These are phyloP conservation scores for Theodoxus fluviatilis DNA, from an alignment of 2,888 invertebrate species.

Conservation along the genomic window DNA sequence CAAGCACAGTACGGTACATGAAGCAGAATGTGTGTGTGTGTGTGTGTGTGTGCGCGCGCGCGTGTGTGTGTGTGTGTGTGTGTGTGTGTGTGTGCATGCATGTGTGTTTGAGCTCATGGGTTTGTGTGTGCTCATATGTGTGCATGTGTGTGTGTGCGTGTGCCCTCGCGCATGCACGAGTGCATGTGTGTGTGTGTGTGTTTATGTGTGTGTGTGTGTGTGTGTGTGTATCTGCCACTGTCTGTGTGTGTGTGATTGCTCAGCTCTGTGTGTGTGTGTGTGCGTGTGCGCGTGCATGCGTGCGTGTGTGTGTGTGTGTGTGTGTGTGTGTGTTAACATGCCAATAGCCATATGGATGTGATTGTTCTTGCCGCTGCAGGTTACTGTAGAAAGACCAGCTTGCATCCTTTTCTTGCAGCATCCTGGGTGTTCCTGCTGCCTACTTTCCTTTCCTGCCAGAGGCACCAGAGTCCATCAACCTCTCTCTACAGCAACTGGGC, in stretches of 20 bases:
- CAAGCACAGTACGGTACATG: too few relatives aligned
- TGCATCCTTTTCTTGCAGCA: background rate
- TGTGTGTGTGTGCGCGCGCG: too few relatives aligned
- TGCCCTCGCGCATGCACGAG: too few relatives aligned
- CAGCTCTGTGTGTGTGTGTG: background rate
- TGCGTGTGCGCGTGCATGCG: background rate
- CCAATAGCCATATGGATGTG: constrained; percentile 25
- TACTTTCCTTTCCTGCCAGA: too few relatives aligned
- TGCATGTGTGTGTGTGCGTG: too few relatives aligned
- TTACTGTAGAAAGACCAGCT: background rate
- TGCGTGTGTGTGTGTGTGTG: constrained; percentile 35
- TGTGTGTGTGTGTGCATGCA: too few relatives aligned
- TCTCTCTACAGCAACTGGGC: too few relatives aligned
- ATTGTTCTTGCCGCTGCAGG: background rate
- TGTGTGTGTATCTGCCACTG: background rate
- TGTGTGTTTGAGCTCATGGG: too few relatives aligned
- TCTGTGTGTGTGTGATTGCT: background rate
- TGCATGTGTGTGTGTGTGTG: background rate
- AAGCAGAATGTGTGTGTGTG: too few relatives aligned
- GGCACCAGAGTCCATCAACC: too few relatives aligned
- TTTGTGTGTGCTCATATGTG: too few relatives aligned
- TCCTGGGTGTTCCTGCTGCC: background rate
- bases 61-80: too few relatives aligned
- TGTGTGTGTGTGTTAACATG: constrained; percentile 31
- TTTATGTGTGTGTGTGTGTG: background rate